phyloP scores from a whole-genome alignment of 2,113 vertebrate genomes.

The Ceuthmochares aereus region DNA sequence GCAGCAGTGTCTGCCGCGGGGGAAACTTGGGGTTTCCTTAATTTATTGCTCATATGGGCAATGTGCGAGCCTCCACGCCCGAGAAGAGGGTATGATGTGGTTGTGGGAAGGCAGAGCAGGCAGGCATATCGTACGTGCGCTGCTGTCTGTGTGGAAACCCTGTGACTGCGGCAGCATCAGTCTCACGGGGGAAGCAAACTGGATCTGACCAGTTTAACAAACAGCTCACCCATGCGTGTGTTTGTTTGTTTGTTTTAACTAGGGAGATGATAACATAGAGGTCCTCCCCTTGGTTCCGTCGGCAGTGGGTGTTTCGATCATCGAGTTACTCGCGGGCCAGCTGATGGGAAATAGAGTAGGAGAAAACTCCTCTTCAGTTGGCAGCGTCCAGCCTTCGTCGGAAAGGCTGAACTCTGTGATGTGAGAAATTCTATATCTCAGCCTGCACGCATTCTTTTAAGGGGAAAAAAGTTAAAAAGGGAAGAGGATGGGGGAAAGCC shows the following conservation, averaged over 20 bases:
- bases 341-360: not conserved
- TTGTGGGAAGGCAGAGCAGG: not conserved
- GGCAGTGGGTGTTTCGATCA: not conserved
- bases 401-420: not conserved
- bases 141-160: not conserved
- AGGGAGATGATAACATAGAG: not conserved
- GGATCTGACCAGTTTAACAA: not conserved
- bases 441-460: not conserved
- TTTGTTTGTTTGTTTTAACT: not conserved
- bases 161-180: not conserved
- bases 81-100: not conserved
- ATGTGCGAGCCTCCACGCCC: not conserved
- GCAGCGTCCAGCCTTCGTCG: not conserved
- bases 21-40: not conserved
- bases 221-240: not conserved
- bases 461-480: not conserved
- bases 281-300: not conserved
- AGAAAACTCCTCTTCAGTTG: not conserved
- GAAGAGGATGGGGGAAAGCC: not conserved
- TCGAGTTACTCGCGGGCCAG: not conserved
- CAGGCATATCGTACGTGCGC: not conserved
- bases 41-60: not conserved
- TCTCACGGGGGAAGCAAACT: not conserved
- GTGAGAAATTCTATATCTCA: not conserved
- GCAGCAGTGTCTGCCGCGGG: fast-evolving